Conservation (phyloP, 2,888 invertebrate species). For the Drosophila acutilabella region DNA sequence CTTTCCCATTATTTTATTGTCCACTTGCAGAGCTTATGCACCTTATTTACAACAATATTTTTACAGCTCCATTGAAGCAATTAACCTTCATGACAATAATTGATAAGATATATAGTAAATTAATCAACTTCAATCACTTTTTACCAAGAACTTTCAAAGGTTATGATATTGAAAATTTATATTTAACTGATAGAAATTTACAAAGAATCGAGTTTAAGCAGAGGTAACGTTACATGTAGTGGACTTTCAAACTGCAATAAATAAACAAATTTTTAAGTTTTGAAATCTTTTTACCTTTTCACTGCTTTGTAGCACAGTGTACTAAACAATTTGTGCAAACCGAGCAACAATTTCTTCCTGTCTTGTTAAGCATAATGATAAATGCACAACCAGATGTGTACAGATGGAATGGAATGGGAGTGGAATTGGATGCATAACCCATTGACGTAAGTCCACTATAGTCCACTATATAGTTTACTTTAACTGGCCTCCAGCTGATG, state of each 20-base stretch:
- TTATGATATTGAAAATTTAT: too few species aligned
- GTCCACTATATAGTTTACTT: constrained; percentile 14
- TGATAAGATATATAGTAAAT: constrained; percentile 8
- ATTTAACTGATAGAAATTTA: too few species aligned
- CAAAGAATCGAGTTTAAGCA: too few species aligned
- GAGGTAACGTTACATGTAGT: too few species aligned
- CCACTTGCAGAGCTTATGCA: too few species aligned
- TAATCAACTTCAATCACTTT: not conserved
- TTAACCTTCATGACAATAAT: constrained; percentile 1
- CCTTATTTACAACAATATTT: not conserved
- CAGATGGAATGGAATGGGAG: not conserved
- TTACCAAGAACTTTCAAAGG: not conserved
- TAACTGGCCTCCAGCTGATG: constrained; percentile 39
- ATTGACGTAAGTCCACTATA: constrained; percentile 19
- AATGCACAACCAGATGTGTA: constrained; percentile 22
- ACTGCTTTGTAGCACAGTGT: constrained; percentile 20
- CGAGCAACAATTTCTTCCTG: constrained; percentile 64
- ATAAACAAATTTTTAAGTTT: too few species aligned
- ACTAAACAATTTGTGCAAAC: constrained; percentile 20
- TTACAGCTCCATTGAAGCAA: not conserved
- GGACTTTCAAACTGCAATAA: too few species aligned
- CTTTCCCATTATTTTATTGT: too few species aligned
- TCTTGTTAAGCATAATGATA: constrained; percentile 52
- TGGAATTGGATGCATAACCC: constrained; percentile 20
- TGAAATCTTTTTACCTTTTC: too few species aligned